These are phyloP conservation scores for Oryctes rhinoceros DNA, from an alignment of 1,140 invertebrate species.

Conservation along the genomic window DNA sequence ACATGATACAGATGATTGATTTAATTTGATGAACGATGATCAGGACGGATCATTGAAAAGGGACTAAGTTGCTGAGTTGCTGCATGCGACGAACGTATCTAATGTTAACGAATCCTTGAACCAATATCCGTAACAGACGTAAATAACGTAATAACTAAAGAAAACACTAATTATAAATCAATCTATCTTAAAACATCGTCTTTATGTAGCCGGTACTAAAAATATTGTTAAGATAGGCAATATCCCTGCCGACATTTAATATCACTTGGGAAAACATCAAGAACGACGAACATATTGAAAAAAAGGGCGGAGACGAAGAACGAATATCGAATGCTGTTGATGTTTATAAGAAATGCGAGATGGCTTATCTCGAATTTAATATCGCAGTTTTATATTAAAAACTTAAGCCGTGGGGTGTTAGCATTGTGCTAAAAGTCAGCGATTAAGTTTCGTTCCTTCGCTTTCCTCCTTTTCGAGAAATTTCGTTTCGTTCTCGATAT, in stretches of 20 bases:
- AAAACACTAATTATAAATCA: too few species aligned
- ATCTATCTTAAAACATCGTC: not conserved
- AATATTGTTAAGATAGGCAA: conserved; percentile 7
- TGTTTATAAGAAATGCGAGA: conserved; percentile 25
- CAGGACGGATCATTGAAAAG: too few species aligned
- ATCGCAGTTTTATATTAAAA: conserved; percentile 35
- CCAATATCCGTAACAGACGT: too few species aligned
- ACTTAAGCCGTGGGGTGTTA: not conserved
- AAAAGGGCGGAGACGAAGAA: not conserved
- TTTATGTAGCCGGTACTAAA: too few species aligned
- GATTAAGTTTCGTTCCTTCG: not conserved
- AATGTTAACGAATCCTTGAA: too few species aligned
- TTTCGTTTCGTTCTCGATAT: not conserved
- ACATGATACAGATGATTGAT: too few species aligned
- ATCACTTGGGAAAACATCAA: conserved; percentile 15
- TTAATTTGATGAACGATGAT: too few species aligned
- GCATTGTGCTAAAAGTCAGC: conserved; percentile 11
- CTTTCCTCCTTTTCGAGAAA: not conserved
- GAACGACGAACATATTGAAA: conserved; percentile 21
- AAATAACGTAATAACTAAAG: too few species aligned
- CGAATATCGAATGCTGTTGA: conserved; percentile 30
- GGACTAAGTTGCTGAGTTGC: too few species aligned
- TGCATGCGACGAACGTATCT: too few species aligned
- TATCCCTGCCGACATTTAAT: conserved; percentile 25
- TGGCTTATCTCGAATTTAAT: conserved; percentile 23